Conservation (phyloP, 1,140 invertebrate species). For the Drosophila micromelanica region DNA sequence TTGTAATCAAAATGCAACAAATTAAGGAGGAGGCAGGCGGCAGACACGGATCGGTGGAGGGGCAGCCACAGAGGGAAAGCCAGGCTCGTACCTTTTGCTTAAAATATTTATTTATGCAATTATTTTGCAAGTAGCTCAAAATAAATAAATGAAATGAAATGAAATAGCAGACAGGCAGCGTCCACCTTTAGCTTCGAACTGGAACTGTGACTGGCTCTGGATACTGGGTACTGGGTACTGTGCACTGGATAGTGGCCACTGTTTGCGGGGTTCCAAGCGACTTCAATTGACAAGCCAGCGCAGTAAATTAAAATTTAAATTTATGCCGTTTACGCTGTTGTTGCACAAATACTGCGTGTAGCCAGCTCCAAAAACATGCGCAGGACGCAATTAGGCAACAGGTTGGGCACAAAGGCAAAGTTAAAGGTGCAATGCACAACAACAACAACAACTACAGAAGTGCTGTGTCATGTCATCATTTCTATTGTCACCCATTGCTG, state of each 20-base stretch:
- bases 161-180: conserved; percentile 63
- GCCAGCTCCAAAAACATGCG: conserved; percentile 38
- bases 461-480: conserved; percentile 67
- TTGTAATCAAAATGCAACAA: conserved; percentile 83
- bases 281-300: conserved; percentile 72
- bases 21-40: conserved; percentile 66
- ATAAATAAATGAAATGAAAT: conserved; percentile 84
- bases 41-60: conserved; percentile 17
- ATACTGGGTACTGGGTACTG: background rate
- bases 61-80: background rate
- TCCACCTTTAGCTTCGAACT: conserved; percentile 11
- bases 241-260: background rate
- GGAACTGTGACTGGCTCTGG: conserved; percentile 3
- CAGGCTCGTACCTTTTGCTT: conserved; percentile 67
- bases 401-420: conserved; percentile 5
- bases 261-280: conserved; percentile 57
- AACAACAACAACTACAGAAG: background rate
- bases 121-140: conserved; percentile 84
- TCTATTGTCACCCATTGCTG: conserved; percentile 73
- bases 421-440: conserved; percentile 25
- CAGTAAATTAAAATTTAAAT: conserved; percentile 84
- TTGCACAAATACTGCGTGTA: conserved; percentile 27
- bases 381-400: conserved; percentile 47
- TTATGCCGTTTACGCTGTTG: conserved; percentile 75
- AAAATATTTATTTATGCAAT: conserved; percentile 84